Conservation (phyloP, 2,797 vertebrate species). For the Gadopsis marmoratus region DNA sequence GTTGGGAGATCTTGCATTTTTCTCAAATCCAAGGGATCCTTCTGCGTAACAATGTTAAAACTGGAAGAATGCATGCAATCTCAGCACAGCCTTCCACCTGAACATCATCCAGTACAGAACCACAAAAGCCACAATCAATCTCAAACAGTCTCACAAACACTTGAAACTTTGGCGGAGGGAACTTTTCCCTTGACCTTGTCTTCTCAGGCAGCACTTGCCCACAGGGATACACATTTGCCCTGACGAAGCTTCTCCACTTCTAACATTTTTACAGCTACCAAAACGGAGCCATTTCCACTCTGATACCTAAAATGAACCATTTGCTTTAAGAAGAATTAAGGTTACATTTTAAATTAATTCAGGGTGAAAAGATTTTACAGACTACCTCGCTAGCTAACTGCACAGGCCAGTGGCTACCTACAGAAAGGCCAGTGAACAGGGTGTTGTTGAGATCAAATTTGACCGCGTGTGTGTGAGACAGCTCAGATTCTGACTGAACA, state of each 20-base stretch:
- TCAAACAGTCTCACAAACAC: slow-evolving; percentile 12
- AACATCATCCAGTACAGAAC: slow-evolving; percentile 8
- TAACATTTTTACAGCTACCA: background rate
- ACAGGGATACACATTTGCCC: background rate
- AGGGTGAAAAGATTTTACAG: background rate
- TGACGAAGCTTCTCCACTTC: background rate
- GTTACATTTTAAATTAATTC: background rate
- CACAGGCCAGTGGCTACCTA: no score
- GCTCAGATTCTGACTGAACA: no score
- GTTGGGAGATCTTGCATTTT: background rate
- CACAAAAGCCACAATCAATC: slow-evolving; percentile 19
- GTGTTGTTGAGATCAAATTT: background rate
- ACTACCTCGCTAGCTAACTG: background rate
- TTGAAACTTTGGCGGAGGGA: background rate
- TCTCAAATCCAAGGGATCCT: slow-evolving; percentile 6
- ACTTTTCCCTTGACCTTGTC: background rate
- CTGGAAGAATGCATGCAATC: background rate
- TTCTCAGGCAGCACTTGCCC: background rate
- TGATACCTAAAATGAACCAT: background rate
- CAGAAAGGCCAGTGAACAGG: background rate
- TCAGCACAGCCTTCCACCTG: slow-evolving; percentile 7
- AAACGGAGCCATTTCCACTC: background rate
- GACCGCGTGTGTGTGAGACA: no score
- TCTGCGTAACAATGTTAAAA: background rate
- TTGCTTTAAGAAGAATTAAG: background rate